Base-by-base conservation (phyloP, 2,888 invertebrate species). In the Andrena hattorfiana region DNA sequence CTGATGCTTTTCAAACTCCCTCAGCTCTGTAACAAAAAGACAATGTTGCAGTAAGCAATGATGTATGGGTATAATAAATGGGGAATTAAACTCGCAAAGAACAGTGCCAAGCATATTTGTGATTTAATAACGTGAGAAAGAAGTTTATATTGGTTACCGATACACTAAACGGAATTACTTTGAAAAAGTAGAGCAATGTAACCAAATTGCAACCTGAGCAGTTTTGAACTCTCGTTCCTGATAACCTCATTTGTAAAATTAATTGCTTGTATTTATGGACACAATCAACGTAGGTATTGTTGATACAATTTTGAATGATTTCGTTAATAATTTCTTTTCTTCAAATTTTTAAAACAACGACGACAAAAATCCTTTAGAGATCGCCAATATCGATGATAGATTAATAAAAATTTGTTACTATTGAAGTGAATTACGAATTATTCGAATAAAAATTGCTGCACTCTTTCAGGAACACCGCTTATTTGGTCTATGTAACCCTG, bases 11-110 rank as follows among this genome's bases (percentile, higher is more conserved):
- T 2, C 28, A 20, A 30, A 42, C 59, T 20, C 2, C 20, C 35
- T 10, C n/a, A 32, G 23, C 16, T 51, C 81, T 81, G 73, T 1
- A 81, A 81, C 64, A 78, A 13, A 64, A 49, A 56, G 1, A 48
- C 2, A 67, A 49, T 10, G 42, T 51, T 30, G 8, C n/a, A 13
- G 28, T 81, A 32, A 54, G 59, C 20, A 20, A 59, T 30, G 8
- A 30, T 68, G 8, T 13, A 54, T 7, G 20, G 20, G 6, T 16
- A 23, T 13, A 30, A 28, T 10, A 30, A 30, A 20, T 51, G n/a
- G 20, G 16, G 32, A 20, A 7, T 20, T 4, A 23, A 23, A 0
- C 20, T 20, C 26, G 56, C 26, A 56, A 23, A 16, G 42, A 42
- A 42, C 42, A 42, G 10, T 56, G 54, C 16, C 23, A 6, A 4